These are phyloP conservation scores for Aegotheles bennettii DNA, from an alignment of 2,113 vertebrate species.

Conservation along the genomic window DNA sequence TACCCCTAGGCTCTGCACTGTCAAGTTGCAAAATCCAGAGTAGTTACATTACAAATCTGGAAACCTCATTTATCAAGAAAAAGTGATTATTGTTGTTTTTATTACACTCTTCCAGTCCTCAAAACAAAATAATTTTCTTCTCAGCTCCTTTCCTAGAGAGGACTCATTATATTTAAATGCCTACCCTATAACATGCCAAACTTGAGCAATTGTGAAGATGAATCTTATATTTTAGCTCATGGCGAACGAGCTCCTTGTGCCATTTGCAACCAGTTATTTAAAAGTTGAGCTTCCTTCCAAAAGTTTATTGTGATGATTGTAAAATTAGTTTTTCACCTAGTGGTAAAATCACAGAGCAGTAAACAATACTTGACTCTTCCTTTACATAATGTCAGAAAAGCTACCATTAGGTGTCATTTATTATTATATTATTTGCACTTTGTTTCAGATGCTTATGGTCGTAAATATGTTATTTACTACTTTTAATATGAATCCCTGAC, in stretches of 20 bases:
- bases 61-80: background rate
- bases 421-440: background rate
- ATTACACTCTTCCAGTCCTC: background rate
- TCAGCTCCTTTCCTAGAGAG: background rate
- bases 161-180: background rate
- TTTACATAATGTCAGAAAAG: background rate
- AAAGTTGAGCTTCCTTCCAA: background rate
- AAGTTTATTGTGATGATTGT: background rate
- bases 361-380: background rate
- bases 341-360: background rate
- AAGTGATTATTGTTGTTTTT: background rate
- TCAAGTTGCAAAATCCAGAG: background rate
- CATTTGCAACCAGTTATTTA: background rate
- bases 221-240: background rate
- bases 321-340: background rate
- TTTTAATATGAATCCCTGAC: slow-evolving; percentile 36
- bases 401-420: background rate
- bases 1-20: background rate
- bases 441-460: background rate
- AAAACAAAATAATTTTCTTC: background rate
- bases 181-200: background rate
- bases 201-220: background rate
- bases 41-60: background rate
- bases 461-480: slow-evolving; percentile 33
- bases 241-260: background rate